Evolutionary conservation across 2,113 vertebrate genomes (phyloP).

Genomic region (Myanophis thanlyinensis): DNA sequence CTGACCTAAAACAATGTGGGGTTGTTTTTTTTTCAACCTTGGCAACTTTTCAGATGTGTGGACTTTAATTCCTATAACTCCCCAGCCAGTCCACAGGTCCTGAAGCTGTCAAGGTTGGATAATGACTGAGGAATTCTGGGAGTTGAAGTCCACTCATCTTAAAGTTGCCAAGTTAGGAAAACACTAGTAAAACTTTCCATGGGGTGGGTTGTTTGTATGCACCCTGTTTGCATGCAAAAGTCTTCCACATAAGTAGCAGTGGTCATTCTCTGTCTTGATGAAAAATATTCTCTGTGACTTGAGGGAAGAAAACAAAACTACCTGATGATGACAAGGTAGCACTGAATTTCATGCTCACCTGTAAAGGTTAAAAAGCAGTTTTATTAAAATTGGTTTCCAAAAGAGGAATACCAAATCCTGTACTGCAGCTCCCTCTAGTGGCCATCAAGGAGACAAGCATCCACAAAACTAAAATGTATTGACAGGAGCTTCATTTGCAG

Average conservation of each 20-base stretch:
- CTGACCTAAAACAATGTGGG: too few relatives aligned
- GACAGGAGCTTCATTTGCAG: not conserved
- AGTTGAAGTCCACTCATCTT: not conserved
- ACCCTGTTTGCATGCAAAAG: not conserved
- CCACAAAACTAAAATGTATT: not conserved
- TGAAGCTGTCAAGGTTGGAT: too few relatives aligned
- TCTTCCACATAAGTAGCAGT: not conserved
- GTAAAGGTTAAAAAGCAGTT: not conserved
- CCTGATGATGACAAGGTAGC: not conserved
- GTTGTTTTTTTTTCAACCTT: too few relatives aligned
- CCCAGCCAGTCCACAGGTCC: too few relatives aligned
- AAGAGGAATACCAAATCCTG: not conserved
- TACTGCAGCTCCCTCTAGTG: constrained; percentile 49
- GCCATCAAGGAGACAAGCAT: not conserved
- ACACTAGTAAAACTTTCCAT: too few relatives aligned
- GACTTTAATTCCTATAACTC: too few relatives aligned
- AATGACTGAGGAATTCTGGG: not conserved
- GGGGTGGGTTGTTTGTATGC: too few relatives aligned
- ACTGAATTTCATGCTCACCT: not conserved
- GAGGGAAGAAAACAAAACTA: not conserved
- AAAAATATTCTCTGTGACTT: not conserved
- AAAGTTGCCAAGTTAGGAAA: too few relatives aligned
- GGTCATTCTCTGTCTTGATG: not conserved
- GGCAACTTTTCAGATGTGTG: too few relatives aligned
- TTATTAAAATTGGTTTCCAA: too few relatives aligned